Conservation (phyloP, 1,140 invertebrate species). For the Anadara kagoshimensis region DNA sequence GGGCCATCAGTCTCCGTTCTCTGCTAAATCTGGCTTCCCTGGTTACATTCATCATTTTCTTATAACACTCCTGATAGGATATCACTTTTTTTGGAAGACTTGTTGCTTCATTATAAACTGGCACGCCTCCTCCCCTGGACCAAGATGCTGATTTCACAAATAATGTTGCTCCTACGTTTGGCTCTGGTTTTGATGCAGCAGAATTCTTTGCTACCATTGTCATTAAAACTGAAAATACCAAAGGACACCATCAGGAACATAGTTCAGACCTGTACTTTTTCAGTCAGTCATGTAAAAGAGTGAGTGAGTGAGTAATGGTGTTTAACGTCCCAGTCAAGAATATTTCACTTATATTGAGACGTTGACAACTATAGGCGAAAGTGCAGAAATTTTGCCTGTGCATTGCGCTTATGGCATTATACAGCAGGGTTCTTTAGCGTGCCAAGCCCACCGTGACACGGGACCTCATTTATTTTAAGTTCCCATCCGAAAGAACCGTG, state of each 20-base stretch:
- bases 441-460: no score
- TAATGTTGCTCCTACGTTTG: conserved; percentile 53
- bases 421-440: no score
- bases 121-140: background rate
- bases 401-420: no score
- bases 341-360: no score
- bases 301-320: no score
- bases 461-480: no score
- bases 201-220: conserved; percentile 62
- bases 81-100: background rate
- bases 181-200: conserved; percentile 25
- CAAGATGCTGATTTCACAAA: conserved; percentile 32
- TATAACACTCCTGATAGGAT: conserved; percentile 13
- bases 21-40: conserved; percentile 40
- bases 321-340: no score
- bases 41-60: conserved; percentile 8
- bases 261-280: no score
- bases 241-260: background rate
- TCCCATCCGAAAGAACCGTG: no score
- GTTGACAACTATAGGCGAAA: no score
- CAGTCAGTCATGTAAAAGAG: no score
- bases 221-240: conserved; percentile 50
- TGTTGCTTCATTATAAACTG: background rate
- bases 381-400: no score
- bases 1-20: conserved; percentile 63